Evolutionary conservation across 2,113 vertebrate species (phyloP).

Genomic region (Pseudopodoces humilis): DNA sequence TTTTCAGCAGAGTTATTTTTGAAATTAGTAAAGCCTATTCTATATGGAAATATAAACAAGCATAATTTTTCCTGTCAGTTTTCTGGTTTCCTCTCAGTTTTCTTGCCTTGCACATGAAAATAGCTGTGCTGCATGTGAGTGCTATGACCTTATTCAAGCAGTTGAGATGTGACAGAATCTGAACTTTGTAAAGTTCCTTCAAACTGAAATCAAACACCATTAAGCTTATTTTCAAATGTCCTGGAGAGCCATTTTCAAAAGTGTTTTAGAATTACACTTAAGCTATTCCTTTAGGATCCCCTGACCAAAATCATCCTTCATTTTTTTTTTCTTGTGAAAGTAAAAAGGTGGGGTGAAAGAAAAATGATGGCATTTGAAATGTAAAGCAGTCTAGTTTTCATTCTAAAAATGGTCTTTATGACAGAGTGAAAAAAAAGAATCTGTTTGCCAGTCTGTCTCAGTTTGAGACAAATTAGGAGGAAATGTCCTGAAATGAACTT

Average conservation of each 20-base stretch:
- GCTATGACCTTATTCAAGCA: neutral
- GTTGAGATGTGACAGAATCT: neutral
- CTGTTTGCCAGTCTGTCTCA: neutral
- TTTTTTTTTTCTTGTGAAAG: neutral
- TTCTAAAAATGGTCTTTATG: neutral
- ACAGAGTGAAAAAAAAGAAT: accelerated
- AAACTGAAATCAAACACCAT: neutral
- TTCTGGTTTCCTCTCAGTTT: neutral
- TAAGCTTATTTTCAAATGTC: neutral
- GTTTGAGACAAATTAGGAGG: neutral
- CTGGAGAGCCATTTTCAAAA: neutral
- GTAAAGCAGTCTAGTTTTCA: neutral
- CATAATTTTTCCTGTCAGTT: neutral
- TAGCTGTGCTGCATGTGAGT: neutral
- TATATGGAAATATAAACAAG: neutral
- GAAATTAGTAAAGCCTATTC: neutral
- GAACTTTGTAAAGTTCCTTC: neutral
- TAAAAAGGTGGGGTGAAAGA: neutral
- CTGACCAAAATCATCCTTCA: neutral
- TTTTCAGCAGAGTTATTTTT: neutral
- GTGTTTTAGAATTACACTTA: neutral
- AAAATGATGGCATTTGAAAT: neutral
- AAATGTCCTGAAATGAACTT: accelerated
- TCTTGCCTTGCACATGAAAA: neutral
- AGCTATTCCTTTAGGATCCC: neutral